Evolutionary conservation across 2,113 vertebrate species (phyloP).

Genomic region (Micromys minutus): DNA sequence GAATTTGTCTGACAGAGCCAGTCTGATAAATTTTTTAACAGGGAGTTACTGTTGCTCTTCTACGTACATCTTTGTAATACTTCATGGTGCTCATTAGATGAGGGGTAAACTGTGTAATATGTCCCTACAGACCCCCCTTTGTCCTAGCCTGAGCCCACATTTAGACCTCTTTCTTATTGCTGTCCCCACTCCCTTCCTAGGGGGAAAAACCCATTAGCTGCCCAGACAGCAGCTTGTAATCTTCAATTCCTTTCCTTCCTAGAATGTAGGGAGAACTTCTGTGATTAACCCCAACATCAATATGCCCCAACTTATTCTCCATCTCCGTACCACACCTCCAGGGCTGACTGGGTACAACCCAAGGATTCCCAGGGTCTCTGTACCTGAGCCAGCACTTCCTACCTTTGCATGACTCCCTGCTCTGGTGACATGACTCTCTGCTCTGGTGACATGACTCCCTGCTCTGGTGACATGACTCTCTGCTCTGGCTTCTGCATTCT

Average conservation of each 20-base stretch:
- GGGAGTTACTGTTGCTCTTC: not conserved
- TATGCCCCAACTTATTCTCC: too few species aligned
- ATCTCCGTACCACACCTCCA: not conserved
- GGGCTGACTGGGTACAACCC: not conserved
- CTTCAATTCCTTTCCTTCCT: not conserved
- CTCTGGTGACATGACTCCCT: accelerated
- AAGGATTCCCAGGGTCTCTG: not conserved
- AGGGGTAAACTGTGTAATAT: not conserved
- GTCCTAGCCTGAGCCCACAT: too few species aligned
- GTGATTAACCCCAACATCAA: not conserved
- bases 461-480: accelerated
- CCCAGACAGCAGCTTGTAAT: accelerated
- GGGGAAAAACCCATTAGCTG: not conserved
- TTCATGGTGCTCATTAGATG: not conserved
- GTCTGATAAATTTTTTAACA: not conserved
- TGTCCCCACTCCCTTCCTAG: not conserved
- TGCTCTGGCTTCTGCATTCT: not conserved
- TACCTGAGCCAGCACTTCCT: too few species aligned
- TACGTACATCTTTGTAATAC: not conserved
- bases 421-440: accelerated
- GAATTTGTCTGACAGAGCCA: not conserved
- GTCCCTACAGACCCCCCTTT: not conserved
- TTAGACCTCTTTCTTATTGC: not conserved
- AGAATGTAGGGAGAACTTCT: too few species aligned
- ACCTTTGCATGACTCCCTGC: accelerated